These are phyloP conservation scores for Enteromius thamalakanensis DNA, from an alignment of 2,797 vertebrate genomes.

Conservation along the genomic window DNA sequence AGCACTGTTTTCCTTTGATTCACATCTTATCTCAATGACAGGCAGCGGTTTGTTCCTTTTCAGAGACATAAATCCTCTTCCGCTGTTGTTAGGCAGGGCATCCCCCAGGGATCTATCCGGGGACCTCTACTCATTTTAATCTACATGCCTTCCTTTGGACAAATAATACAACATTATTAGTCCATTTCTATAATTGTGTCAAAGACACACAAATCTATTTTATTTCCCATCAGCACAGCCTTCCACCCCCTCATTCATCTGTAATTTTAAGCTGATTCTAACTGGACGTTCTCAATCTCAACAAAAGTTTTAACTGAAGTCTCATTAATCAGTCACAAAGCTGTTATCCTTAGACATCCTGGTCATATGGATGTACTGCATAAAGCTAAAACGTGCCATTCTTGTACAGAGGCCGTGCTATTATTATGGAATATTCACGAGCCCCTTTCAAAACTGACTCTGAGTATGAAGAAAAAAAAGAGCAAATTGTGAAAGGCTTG, in stretches of 20 bases:
- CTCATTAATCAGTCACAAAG: slow-evolving; percentile 20
- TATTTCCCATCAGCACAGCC: not conserved
- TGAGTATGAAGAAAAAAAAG: slow-evolving; percentile 16
- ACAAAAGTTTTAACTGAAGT: slow-evolving; percentile 8
- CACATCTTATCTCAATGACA: slow-evolving; percentile 10
- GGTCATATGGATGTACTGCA: not conserved
- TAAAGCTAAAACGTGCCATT: not conserved
- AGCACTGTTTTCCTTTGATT: slow-evolving; percentile 29
- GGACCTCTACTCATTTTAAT: slow-evolving; percentile 1
- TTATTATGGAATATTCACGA: not conserved
- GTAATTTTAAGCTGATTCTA: not conserved
- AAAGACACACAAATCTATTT: not conserved
- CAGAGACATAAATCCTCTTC: slow-evolving; percentile 26
- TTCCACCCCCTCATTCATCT: not conserved
- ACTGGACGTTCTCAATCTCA: slow-evolving; percentile 5
- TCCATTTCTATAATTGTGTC: not conserved
- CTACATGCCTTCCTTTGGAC: not conserved
- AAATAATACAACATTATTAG: slow-evolving; percentile 16
- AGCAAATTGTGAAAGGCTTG: slow-evolving; percentile 29
- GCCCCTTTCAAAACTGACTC: slow-evolving; percentile 38
- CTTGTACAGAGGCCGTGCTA: not conserved
- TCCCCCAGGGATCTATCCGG: slow-evolving; percentile 6
- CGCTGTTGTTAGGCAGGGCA: not conserved
- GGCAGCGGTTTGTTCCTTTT: slow-evolving; percentile 25
- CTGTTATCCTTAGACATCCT: not conserved